Percentiles rank a stretch among this genome's conserved stretches.
phyloP scores from a whole-genome alignment of 2,797 vertebrate species.

The Darevskia nairensis region DNA sequence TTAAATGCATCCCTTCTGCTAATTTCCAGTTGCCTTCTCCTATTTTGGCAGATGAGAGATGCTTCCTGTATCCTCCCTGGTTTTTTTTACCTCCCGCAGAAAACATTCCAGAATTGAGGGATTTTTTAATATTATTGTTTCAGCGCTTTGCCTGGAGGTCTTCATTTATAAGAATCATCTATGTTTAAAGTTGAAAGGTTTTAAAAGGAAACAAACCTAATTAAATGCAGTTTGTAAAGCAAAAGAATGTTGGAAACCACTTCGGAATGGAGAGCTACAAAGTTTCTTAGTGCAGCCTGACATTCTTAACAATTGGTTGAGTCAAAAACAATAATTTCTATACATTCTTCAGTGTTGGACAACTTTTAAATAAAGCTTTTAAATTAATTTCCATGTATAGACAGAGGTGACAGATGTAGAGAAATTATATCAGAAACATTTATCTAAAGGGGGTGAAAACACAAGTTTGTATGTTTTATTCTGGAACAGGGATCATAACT shows the following conservation, averaged over 20 bases:
- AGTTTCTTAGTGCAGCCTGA: not conserved
- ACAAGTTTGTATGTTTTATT: not conserved
- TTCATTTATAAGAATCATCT: constrained; percentile 65
- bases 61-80: not conserved
- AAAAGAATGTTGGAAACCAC: constrained; percentile 58
- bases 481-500: not conserved
- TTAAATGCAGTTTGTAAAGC: constrained; percentile 39
- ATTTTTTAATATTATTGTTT: constrained; percentile 52
- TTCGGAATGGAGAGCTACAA: constrained; percentile 63
- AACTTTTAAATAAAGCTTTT: too few species aligned
- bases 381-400: too few species aligned
- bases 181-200: constrained; percentile 64
- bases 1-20: constrained; percentile 7
- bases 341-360: too few species aligned
- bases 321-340: too few species aligned
- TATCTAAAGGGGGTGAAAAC: not conserved
- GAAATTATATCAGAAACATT: not conserved
- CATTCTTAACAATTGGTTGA: too few species aligned
- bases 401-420: too few species aligned
- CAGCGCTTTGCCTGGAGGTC: constrained; percentile 51
- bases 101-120: constrained; percentile 49
- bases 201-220: constrained; percentile 64
- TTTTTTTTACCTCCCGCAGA: constrained; percentile 45
- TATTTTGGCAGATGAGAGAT: constrained; percentile 48
- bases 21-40: not conserved